Percentiles rank a stretch among this genome's conserved stretches.
Evolutionary conservation across 2,888 invertebrate species (phyloP).

Genomic region (Luperina testacea): DNA sequence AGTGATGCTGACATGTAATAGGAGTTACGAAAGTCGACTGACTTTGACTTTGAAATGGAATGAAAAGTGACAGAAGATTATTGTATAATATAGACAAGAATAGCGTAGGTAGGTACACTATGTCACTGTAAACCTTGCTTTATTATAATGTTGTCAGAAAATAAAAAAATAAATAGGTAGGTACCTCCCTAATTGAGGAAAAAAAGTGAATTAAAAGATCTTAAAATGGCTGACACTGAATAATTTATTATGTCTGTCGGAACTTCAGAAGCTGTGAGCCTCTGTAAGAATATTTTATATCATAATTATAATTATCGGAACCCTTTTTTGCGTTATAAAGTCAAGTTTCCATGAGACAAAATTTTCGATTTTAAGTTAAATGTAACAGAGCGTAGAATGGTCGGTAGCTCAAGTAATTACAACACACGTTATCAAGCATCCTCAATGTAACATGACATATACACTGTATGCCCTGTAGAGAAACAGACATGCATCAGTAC

Average conservation of each 20-base stretch:
- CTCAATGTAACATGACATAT: background rate
- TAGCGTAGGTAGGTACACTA: background rate
- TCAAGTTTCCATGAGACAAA: no score
- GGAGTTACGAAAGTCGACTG: conserved; percentile 11
- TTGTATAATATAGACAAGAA: background rate
- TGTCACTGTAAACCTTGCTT: background rate
- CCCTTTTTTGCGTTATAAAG: background rate
- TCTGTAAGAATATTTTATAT: background rate
- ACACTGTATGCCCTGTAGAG: background rate
- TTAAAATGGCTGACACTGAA: background rate
- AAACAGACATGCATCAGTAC: background rate
- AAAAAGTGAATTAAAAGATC: background rate
- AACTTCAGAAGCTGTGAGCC: background rate
- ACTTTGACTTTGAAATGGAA: conserved; percentile 34
- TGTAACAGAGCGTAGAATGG: background rate
- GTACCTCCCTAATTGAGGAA: background rate
- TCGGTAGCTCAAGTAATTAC: background rate
- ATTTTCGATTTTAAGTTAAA: background rate
- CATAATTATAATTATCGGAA: background rate
- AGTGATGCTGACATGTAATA: conserved; percentile 6
- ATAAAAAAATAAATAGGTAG: no score
- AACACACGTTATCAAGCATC: background rate
- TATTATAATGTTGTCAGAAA: background rate
- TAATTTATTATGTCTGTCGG: background rate
- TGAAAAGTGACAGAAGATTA: background rate